A percentile compares a stretch with the other conserved stretches of the same genome.
Evolutionary conservation across 2,888 invertebrate species (phyloP).

Genomic region (Eremobia ochroleuca): DNA sequence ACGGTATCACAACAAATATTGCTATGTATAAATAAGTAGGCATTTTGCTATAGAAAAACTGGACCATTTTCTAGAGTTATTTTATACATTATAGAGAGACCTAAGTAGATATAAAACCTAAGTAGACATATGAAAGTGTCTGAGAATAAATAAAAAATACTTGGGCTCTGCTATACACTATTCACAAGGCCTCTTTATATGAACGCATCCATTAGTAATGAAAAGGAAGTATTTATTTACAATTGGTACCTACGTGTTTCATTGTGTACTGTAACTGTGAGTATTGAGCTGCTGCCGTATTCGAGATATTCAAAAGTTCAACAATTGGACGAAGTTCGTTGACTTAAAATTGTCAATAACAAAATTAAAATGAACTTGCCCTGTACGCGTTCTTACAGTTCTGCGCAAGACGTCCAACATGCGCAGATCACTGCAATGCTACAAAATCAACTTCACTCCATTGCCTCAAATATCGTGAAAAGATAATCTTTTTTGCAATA

Average conservation of each 20-base stretch:
- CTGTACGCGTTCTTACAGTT: conserved; percentile 73
- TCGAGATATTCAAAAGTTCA: conserved; percentile 56
- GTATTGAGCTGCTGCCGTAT: conserved; percentile 40
- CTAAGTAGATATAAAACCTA: background rate
- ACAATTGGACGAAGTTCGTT: conserved; percentile 79
- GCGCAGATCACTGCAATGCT: conserved; percentile 90
- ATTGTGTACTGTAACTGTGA: conserved; percentile 48
- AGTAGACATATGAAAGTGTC: background rate
- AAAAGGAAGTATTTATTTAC: conserved; percentile 72
- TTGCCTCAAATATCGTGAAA: conserved; percentile 78
- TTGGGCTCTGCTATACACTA: background rate
- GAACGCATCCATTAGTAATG: conserved; percentile 66
- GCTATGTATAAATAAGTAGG: conserved; percentile 20
- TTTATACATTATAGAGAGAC: background rate
- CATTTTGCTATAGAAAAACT: background rate
- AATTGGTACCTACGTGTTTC: conserved; percentile 43
- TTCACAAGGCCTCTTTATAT: conserved; percentile 1
- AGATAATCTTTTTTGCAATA: conserved; percentile 77
- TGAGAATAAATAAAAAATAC: background rate
- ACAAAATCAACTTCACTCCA: conserved; percentile 87
- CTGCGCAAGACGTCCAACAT: conserved; percentile 87
- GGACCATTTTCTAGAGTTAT: background rate
- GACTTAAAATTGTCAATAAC: conserved; percentile 86
- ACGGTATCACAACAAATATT: background rate
- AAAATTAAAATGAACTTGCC: conserved; percentile 81